Evolutionary conservation across 2,113 vertebrate genomes (phyloP).

Genomic region (Carassius auratus): DNA sequence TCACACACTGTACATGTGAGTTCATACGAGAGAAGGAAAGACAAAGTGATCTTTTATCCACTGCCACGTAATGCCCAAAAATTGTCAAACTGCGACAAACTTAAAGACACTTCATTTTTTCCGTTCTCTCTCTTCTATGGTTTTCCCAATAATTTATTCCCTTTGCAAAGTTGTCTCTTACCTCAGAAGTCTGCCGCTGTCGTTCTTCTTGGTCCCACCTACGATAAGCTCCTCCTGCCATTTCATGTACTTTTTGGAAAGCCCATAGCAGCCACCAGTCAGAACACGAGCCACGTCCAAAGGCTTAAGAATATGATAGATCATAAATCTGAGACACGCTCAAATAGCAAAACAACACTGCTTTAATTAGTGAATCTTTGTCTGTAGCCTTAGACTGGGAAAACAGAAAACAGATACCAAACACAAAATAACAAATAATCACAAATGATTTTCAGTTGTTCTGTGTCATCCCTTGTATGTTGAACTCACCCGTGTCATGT

Average conservation of each 20-base stretch:
- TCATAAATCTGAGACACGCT: neutral
- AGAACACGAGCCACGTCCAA: constrained; percentile 88
- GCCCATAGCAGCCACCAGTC: constrained; percentile 92
- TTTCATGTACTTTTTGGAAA: constrained; percentile 98
- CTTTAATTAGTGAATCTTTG: neutral
- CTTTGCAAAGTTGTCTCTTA: constrained; percentile 68
- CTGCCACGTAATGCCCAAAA: neutral
- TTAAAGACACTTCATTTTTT: neutral
- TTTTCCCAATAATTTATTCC: neutral
- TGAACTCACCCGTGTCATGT: constrained; percentile 85
- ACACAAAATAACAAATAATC: neutral
- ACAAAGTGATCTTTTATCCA: neutral
- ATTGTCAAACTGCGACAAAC: neutral
- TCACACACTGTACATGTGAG: constrained; percentile 63
- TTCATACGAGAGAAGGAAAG: constrained; percentile 29
- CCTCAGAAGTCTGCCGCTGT: constrained; percentile 92
- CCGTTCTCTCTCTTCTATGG: neutral
- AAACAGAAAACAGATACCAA: neutral
- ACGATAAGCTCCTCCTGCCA: constrained; percentile 98
- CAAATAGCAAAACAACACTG: neutral
- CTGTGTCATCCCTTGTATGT: neutral
- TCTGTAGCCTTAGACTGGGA: neutral
- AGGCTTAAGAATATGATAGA: constrained; percentile 74
- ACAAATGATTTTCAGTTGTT: neutral
- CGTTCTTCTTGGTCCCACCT: constrained; percentile 93